phyloP scores from a whole-genome alignment of 1,140 invertebrate species.

The Philopotamus ludificatus region DNA sequence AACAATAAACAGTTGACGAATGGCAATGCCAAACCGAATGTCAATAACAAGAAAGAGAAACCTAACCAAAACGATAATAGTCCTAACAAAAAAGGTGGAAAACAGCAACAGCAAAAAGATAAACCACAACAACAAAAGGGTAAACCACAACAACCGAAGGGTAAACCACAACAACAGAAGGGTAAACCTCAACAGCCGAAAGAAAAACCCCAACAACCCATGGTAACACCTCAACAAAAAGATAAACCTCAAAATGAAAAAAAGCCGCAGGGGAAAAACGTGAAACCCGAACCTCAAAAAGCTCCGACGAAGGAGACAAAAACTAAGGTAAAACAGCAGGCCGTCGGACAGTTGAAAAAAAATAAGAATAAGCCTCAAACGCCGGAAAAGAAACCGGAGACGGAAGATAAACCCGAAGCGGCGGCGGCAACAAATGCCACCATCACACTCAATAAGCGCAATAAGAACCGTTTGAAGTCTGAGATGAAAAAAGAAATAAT shows the following conservation, averaged over 20 bases:
- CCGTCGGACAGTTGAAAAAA: no score
- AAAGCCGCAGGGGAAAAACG: not conserved
- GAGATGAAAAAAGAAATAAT: constrained; percentile 39
- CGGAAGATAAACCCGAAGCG: not conserved
- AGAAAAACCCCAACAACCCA: constrained; percentile 12
- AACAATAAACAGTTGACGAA: constrained; percentile 14
- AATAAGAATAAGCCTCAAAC: no score
- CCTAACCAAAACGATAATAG: not conserved
- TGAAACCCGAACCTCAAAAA: not conserved
- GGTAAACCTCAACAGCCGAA: not conserved
- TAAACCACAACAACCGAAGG: not conserved
- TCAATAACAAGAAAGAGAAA: constrained; percentile 16
- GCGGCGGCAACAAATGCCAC: not conserved
- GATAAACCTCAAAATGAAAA: constrained; percentile 11
- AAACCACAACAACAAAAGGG: not conserved
- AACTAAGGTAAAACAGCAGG: not conserved
- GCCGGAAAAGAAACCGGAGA: no score
- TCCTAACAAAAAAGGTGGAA: constrained; percentile 18
- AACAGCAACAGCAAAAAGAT: constrained; percentile 1
- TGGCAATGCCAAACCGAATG: not conserved
- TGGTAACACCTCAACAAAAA: constrained; percentile 12
- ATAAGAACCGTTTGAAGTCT: constrained; percentile 38
- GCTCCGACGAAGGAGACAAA: no score
- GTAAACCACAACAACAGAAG: not conserved
- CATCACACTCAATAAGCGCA: constrained; percentile 23